These are phyloP conservation scores for Tineola bisselliella DNA, from an alignment of 2,888 invertebrate genomes.

Conservation along the genomic window DNA sequence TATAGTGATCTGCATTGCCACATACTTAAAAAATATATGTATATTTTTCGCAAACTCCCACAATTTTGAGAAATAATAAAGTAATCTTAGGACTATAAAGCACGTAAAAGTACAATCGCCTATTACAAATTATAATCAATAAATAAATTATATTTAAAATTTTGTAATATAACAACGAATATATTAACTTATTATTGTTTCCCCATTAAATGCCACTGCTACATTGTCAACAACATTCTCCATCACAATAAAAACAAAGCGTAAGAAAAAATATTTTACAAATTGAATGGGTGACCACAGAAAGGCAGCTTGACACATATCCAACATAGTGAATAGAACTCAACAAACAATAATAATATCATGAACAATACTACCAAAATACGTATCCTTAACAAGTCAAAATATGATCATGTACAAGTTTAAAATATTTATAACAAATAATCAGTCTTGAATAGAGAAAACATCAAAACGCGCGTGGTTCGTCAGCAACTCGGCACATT, in stretches of 20 bases:
- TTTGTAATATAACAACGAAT: conserved; percentile 63
- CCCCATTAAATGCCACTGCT: conserved; percentile 55
- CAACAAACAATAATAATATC: conserved; percentile 41
- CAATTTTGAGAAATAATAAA: conserved; percentile 54
- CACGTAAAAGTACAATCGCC: conserved; percentile 41
- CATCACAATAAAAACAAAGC: conserved; percentile 52
- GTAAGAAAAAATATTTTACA: conserved; percentile 26
- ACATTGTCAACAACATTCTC: conserved; percentile 65
- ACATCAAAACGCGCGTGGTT: conserved; percentile 44
- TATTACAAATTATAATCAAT: conserved; percentile 28
- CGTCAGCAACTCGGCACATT: conserved; percentile 29
- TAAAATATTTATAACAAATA: conserved; percentile 65
- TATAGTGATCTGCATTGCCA: conserved; percentile 68
- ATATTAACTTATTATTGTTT: conserved; percentile 36
- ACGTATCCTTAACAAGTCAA: conserved; percentile 59
- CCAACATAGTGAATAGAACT: conserved; percentile 60
- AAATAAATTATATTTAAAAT: conserved; percentile 58
- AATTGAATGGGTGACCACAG: conserved; percentile 51
- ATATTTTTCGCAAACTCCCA: conserved; percentile 60
- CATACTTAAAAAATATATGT: conserved; percentile 67
- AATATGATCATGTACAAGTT: conserved; percentile 61
- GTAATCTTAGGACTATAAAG: conserved; percentile 26
- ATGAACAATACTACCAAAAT: conserved; percentile 56
- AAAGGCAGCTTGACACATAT: conserved; percentile 68
- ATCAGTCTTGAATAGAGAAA: conserved; percentile 70